phyloP scores from a whole-genome alignment of 1,140 invertebrate species.

The Zaprionus camerounensis region DNA sequence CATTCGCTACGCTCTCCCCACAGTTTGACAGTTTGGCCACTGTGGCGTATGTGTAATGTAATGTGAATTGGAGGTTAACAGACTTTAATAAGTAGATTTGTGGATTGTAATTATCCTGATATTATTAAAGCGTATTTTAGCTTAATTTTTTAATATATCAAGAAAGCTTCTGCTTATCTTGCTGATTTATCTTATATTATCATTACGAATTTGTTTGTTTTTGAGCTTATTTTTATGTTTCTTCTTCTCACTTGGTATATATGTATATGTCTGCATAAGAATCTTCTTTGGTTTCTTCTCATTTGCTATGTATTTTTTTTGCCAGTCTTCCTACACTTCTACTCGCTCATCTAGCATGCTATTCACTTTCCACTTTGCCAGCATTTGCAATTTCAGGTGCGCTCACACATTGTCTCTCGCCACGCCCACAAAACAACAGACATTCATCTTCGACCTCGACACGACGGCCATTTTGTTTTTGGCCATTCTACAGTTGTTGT shows the following conservation, averaged over 20 bases:
- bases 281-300: background rate
- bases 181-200: no score
- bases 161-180: no score
- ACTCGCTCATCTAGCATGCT: background rate
- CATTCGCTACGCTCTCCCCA: conserved; percentile 3
- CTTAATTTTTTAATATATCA: no score
- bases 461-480: conserved; percentile 70
- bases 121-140: no score
- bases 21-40: conserved; percentile 16
- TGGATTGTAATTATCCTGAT: no score
- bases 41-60: background rate
- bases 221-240: background rate
- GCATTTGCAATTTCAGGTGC: background rate
- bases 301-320: background rate
- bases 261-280: rapidly evolving
- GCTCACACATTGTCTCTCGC: background rate
- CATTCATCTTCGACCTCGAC: conserved; percentile 67
- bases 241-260: background rate
- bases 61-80: background rate
- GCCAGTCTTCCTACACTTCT: background rate
- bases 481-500: conserved; percentile 30
- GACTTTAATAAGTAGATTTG: background rate
- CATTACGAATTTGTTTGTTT: background rate
- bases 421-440: conserved; percentile 5
- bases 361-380: background rate